Base-by-base conservation (phyloP, 2,888 invertebrate species). In the Neocrepidodera transversa region DNA sequence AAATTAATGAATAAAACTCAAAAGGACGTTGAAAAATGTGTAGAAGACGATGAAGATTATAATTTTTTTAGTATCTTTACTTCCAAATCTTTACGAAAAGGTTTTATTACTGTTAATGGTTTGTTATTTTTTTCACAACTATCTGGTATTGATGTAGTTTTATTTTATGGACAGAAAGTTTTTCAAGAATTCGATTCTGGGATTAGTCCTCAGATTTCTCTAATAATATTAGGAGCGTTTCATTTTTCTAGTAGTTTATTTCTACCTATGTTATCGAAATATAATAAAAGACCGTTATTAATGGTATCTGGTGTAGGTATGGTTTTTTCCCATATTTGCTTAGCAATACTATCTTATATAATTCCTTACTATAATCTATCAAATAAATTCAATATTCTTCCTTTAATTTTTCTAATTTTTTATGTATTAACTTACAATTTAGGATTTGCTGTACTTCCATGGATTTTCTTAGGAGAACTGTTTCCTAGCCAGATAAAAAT, bases 111-210 rank as follows among this genome's bases (percentile, higher is more conserved):
- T 45, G 30, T 88, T 0, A 86, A 87, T 66, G 86, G 87, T 2
- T 81, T 94, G 57, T 88, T 92, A 40, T 80, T 86, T 65, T 90
- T 93, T 79, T 95, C 95, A 75, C 95, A 95, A 78, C 82, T 93
- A 64, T 87, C 87, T 1, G 92, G 92, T 0, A 89, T 92, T 73
- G 92, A 92, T 78, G 88, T 90, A 0, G 87, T 93, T 0, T 82
- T 92, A 1, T 91, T 91, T 78, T 92, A 91, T 78, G 87, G 89
- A 70, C 86, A 89, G 66, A 81, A 79, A 26, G 91, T 92, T 69
- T 92, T 92, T 73, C 74, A 79, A 1, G 84, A 84, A 1, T 87
- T 93, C 0, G 86, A 87, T 2, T 85, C 87, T 0, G 74, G 80
- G 6, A 35, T 74, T 10, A 60, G 86, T 36, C 81, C 89, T 0